phyloP scores from a whole-genome alignment of 1,140 invertebrate species.

The Ectropis grisescens region DNA sequence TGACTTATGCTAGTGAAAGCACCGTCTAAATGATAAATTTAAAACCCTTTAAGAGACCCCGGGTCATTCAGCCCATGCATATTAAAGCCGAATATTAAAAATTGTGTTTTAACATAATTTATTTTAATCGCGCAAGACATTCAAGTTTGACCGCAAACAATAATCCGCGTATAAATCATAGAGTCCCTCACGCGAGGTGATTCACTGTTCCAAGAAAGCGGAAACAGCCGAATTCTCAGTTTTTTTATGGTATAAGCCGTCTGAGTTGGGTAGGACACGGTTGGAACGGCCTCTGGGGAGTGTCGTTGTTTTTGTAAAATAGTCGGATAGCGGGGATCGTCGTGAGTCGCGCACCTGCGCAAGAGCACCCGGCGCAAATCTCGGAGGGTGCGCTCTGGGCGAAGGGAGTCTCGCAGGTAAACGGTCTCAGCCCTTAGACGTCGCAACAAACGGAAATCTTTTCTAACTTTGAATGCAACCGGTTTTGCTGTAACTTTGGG shows the following conservation, averaged over 20 bases:
- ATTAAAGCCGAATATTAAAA: conserved; percentile 30
- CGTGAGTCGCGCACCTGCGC: conserved; percentile 46
- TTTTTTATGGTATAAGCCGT: conserved; percentile 41
- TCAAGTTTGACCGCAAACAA: conserved; percentile 31
- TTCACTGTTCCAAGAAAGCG: conserved; percentile 53
- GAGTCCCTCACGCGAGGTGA: conserved; percentile 41
- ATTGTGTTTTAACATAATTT: conserved; percentile 21
- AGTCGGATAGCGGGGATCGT: conserved; percentile 21
- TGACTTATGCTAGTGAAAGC: conserved; percentile 49
- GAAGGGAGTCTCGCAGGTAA: conserved; percentile 39
- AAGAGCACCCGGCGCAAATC: conserved; percentile 40
- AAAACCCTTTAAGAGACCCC: conserved; percentile 27
- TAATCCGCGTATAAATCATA: conserved; percentile 51
- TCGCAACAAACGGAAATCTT: conserved; percentile 7
- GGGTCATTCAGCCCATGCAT: conserved; percentile 13
- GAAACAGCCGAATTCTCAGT: conserved; percentile 53
- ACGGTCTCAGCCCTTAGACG: conserved; percentile 15
- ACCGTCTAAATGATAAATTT: conserved; percentile 32
- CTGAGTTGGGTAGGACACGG: conserved; percentile 18
- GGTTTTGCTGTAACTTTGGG: conserved; percentile 9
- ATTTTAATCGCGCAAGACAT: conserved; percentile 22
- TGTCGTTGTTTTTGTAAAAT: conserved; percentile 24
- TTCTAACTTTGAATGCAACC: conserved; percentile 15
- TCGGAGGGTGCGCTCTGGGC: conserved; percentile 34
- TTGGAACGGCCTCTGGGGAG: conserved; percentile 12